Base-by-base conservation (phyloP, 2,888 invertebrate genomes). In the Drosophila maculinotata region DNA sequence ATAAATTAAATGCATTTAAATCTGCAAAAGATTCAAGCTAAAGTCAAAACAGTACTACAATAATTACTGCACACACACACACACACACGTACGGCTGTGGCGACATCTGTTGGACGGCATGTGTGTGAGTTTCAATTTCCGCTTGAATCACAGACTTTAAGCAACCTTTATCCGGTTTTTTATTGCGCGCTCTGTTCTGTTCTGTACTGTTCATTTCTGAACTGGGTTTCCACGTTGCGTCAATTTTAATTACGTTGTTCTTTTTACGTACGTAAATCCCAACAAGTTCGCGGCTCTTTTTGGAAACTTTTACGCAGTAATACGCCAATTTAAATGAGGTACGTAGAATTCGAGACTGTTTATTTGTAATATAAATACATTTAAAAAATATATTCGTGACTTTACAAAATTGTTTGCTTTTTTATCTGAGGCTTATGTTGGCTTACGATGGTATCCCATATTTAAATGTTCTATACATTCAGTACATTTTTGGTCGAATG, bases 1-100 rank as follows among this genome's bases (percentile, higher is more conserved):
- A 84, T 83, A 64, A 70, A 80, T 86, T 81, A 81, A 87, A 78
- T 75, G 82, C 69, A 81, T 79, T 81, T 67, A 81, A 81, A 84
- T 79, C 57, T 51, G 56, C 63, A 57, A 51, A 72, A 79, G 79
- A 81, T 42, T 72, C 47, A 59, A 72, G 68, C 72, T 69, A 63
- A 81, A 81, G 79, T 69, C 79, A 42, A 67, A 87, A 74, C 67
- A 38, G 1, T n/a, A 77, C 60, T 44, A 58, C 57, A 72, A 69
- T 79, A 79, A 82, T 70, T 80, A 45, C 56, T 35, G 48, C 53
- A 39, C 31, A 23, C 54, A 53, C 6, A 36, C 41, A 33, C 31
- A n/a, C 20, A 44, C 14, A 35, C 15, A 25, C 15, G 9, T 14
- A 35, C 31, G 45, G 35, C 36, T 36, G 33, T 54, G 69, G 73